A percentile compares a stretch with the other conserved stretches of the same genome.
Evolutionary conservation across 2,888 invertebrate species (phyloP).

Genomic region (Tuberolachnus salignus): DNA sequence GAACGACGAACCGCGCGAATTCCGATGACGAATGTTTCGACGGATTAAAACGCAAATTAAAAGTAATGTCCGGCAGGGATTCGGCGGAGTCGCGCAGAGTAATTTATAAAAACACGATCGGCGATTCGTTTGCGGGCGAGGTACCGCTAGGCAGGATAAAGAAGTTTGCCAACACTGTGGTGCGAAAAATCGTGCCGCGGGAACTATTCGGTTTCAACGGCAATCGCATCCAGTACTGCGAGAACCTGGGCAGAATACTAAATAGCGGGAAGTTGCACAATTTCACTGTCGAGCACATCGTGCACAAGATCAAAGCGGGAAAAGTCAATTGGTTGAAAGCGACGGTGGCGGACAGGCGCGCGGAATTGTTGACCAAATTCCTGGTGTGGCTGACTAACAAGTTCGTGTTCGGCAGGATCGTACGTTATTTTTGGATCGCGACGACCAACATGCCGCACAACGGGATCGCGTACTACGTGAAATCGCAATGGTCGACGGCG

Average conservation of each 20-base stretch:
- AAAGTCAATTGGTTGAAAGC: slow-evolving; percentile 1
- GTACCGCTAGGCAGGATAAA: slow-evolving; percentile 27
- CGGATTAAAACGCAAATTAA: background rate
- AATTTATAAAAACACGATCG: background rate
- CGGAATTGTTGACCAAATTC: background rate
- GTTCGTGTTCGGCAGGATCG: slow-evolving; percentile 29
- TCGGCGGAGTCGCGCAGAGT: background rate
- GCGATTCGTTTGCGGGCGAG: background rate
- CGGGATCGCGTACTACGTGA: slow-evolving; percentile 33
- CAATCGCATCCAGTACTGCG: slow-evolving; percentile 29
- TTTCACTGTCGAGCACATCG: slow-evolving; percentile 27
- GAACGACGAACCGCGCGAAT: background rate
- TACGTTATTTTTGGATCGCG: background rate
- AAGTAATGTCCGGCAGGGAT: slow-evolving; percentile 15
- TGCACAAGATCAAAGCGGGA: slow-evolving; percentile 18
- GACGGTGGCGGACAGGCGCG: background rate
- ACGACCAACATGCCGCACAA: slow-evolving; percentile 15
- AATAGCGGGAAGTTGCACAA: slow-evolving; percentile 25
- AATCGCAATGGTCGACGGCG: slow-evolving; percentile 4
- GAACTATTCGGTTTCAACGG: slow-evolving; percentile 13
- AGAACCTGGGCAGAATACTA: slow-evolving; percentile 27
- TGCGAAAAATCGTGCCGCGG: slow-evolving; percentile 18
- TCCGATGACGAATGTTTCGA: background rate
- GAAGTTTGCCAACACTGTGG: background rate
- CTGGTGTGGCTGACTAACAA: slow-evolving; percentile 44